Conservation (phyloP, 2,113 vertebrate species). For the Istiophorus platypterus region DNA sequence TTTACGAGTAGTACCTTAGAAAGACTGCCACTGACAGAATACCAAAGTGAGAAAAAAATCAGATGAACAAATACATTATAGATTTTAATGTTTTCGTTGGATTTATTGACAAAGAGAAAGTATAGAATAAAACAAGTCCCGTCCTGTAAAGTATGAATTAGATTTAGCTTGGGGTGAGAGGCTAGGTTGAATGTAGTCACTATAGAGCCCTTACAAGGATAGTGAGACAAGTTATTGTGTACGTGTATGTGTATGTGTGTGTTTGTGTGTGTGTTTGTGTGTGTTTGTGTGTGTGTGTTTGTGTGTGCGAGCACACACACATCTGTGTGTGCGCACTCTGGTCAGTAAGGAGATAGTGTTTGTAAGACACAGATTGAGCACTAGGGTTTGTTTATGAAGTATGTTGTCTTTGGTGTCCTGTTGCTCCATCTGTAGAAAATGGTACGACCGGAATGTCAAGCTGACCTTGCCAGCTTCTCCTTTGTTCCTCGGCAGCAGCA, state of each 20-base stretch:
- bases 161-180: neutral
- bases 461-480: conserved; percentile 56
- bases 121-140: neutral
- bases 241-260: neutral
- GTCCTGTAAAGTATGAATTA: neutral
- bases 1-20: neutral
- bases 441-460: conserved; percentile 33
- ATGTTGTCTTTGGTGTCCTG: conserved; percentile 52
- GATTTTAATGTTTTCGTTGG: neutral
- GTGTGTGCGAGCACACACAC: neutral
- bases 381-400: conserved; percentile 48
- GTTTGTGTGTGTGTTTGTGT: neutral
- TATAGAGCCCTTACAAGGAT: neutral
- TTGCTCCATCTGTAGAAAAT: conserved; percentile 53
- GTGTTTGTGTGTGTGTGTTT: neutral
- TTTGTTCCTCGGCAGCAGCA: conserved; percentile 22
- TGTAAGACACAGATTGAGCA: conserved; percentile 54
- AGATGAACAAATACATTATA: too few relatives aligned
- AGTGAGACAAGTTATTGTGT: neutral
- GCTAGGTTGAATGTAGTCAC: neutral
- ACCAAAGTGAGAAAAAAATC: neutral
- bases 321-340: conserved; percentile 12
- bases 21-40: neutral
- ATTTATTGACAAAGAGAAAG: neutral
- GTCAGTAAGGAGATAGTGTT: conserved; percentile 54